Evolutionary conservation across 1,140 invertebrate genomes (phyloP).

Genomic region (Drosophila orosa): DNA sequence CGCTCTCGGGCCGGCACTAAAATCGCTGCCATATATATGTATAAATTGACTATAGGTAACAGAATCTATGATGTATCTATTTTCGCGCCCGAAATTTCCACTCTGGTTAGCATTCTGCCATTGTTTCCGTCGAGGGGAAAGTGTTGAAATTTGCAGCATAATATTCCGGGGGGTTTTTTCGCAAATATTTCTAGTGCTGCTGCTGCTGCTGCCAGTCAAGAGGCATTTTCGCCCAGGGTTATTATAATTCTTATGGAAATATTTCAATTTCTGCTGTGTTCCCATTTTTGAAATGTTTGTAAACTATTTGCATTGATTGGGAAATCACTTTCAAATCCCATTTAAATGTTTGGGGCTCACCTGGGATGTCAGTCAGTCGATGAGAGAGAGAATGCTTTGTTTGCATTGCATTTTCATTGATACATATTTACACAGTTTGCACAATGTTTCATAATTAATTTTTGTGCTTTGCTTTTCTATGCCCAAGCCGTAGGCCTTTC

Average conservation of each 20-base stretch:
- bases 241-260: slow-evolving; percentile 45
- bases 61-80: slow-evolving; percentile 51
- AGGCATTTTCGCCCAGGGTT: slow-evolving; percentile 10
- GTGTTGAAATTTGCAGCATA: slow-evolving; percentile 18
- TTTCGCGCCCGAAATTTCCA: slow-evolving; percentile 34
- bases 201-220: slow-evolving; percentile 13
- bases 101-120: slow-evolving; percentile 22
- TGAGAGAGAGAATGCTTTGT: slow-evolving; percentile 34
- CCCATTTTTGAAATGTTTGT: slow-evolving; percentile 26
- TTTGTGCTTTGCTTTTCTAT: slow-evolving; percentile 68
- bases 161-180: slow-evolving; percentile 14
- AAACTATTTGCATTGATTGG: slow-evolving; percentile 50
- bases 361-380: slow-evolving; percentile 2
- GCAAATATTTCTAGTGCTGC: neutral
- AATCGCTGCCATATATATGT: slow-evolving; percentile 39
- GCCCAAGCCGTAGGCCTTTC: slow-evolving; percentile 51
- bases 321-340: slow-evolving; percentile 48
- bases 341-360: slow-evolving; percentile 43
- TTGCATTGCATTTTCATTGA: slow-evolving; percentile 56
- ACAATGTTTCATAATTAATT: slow-evolving; percentile 75
- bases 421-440: slow-evolving; percentile 42
- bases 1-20: slow-evolving; percentile 27
- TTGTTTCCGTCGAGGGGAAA: slow-evolving; percentile 9
- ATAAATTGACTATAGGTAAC: slow-evolving; percentile 71
- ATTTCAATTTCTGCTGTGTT: slow-evolving; percentile 38